phyloP scores from a whole-genome alignment of 1,140 invertebrate species.

The Euwallacea similis region DNA sequence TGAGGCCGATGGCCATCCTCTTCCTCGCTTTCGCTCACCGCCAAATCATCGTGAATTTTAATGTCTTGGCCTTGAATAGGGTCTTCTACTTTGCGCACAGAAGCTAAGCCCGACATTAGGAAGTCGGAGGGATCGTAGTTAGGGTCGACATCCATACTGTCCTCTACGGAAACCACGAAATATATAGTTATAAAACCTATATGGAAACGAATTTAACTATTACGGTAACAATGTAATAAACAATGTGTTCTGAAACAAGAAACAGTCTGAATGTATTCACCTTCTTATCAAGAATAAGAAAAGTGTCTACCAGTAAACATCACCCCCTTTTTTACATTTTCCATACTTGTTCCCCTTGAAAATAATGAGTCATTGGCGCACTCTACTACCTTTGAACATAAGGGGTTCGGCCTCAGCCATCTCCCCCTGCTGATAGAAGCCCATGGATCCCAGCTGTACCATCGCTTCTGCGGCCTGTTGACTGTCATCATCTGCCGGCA shows the following conservation, averaged over 20 bases:
- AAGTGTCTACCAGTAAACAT: neutral
- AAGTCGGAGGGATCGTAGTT: constrained; percentile 88
- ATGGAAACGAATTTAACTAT: too few relatives aligned
- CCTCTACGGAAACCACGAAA: constrained; percentile 59
- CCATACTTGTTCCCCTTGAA: too few relatives aligned
- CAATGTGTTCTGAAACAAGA: too few relatives aligned
- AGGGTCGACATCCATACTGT: constrained; percentile 78
- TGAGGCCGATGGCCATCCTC: constrained; percentile 52
- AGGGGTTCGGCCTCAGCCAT: constrained; percentile 42
- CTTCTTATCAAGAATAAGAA: neutral
- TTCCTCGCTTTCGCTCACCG: constrained; percentile 80
- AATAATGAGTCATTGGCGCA: neutral
- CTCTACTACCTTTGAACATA: constrained; percentile 47
- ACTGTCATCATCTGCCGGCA: constrained; percentile 67
- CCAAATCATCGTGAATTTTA: constrained; percentile 72
- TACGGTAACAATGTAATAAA: too few relatives aligned
- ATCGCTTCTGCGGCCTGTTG: constrained; percentile 83
- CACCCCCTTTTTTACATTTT: too few relatives aligned
- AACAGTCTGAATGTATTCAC: neutral
- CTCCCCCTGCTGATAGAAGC: constrained; percentile 64
- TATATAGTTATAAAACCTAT: too few relatives aligned
- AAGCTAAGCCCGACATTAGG: constrained; percentile 61
- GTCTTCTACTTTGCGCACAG: constrained; percentile 47
- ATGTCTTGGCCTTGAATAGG: constrained; percentile 40
- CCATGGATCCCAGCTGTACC: constrained; percentile 78